phyloP scores from a whole-genome alignment of 2,113 vertebrate genomes.

The Cynocephalus volans region DNA sequence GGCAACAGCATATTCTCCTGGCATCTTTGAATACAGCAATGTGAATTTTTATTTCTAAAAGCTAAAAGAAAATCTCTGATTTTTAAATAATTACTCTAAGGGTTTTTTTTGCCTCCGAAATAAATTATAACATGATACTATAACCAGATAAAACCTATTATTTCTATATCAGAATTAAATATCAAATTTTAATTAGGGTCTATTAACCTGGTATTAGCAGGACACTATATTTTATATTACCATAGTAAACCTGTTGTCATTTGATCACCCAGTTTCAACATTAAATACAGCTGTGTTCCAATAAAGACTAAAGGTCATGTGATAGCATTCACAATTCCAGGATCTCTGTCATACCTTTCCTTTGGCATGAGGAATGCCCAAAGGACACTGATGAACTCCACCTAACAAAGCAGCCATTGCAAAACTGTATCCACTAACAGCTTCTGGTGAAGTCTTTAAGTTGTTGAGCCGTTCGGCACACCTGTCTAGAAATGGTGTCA shows the following conservation, averaged over 20 bases:
- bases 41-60: constrained; percentile 56
- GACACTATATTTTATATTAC: not conserved
- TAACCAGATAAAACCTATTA: not conserved
- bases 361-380: constrained; percentile 98
- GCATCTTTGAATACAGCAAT: constrained; percentile 16
- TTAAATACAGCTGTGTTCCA: not conserved
- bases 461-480: constrained; percentile 98
- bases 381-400: constrained; percentile 97
- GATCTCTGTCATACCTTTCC: constrained; percentile 93
- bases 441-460: constrained; percentile 98
- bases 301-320: not conserved
- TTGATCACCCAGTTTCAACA: not conserved
- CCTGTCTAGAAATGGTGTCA: constrained; percentile 96
- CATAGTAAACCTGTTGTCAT: not conserved
- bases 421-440: constrained; percentile 99
- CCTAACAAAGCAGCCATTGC: constrained; percentile 98
- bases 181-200: not conserved
- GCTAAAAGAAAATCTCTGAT: not conserved
- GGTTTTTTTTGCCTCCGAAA: constrained; percentile 36
- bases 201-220: not conserved
- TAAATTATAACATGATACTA: constrained; percentile 53
- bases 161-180: constrained; percentile 49
- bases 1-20: not conserved
- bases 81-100: constrained; percentile 50
- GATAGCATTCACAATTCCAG: not conserved